Percentiles rank a stretch among this genome's conserved stretches.
Conservation (phyloP, 2,113 vertebrate genomes). For the Thamnaconus septentrionalis region DNA sequence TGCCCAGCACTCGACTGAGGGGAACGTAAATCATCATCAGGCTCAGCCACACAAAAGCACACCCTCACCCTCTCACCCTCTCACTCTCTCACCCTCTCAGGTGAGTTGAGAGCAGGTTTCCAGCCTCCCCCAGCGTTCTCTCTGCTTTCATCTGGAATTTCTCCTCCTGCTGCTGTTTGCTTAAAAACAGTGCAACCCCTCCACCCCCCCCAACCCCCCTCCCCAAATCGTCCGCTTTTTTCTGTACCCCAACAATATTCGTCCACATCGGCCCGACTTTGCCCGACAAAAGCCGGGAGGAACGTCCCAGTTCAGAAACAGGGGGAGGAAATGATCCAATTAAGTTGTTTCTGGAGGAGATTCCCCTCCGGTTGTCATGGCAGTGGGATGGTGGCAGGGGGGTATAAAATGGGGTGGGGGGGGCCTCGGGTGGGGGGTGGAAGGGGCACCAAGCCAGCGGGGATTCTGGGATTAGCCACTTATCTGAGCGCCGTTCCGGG, state of each 20-base stretch:
- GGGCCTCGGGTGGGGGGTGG: not conserved
- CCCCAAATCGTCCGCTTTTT: not conserved
- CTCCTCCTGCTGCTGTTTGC: not conserved
- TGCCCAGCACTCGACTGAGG: conserved; percentile 48
- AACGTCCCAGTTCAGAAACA: conserved; percentile 32
- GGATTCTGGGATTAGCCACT: conserved; percentile 68
- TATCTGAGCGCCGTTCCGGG: conserved; percentile 62
- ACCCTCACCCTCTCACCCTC: conserved; percentile 32
- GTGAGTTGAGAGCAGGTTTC: conserved; percentile 18
- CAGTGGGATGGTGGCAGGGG: conserved; percentile 30
- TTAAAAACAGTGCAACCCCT: not conserved
- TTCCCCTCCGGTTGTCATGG: conserved; percentile 62
- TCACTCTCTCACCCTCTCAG: conserved; percentile 19
- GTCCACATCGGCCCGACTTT: conserved; percentile 42
- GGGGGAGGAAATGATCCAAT: conserved; percentile 68
- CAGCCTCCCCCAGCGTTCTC: conserved; percentile 8
- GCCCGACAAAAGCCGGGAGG: conserved; percentile 45
- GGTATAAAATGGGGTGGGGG: too few relatives aligned
- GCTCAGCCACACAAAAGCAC: conserved; percentile 43
- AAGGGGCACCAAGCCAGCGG: conserved; percentile 47
- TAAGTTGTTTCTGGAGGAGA: conserved; percentile 66
- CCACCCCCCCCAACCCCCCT: conserved; percentile 1
- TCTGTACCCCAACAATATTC: conserved; percentile 13
- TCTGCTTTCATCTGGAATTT: not conserved
- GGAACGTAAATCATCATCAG: conserved; percentile 51